These are phyloP conservation scores for Stegana nigrithorax DNA, from an alignment of 2,888 invertebrate species.

Conservation along the genomic window DNA sequence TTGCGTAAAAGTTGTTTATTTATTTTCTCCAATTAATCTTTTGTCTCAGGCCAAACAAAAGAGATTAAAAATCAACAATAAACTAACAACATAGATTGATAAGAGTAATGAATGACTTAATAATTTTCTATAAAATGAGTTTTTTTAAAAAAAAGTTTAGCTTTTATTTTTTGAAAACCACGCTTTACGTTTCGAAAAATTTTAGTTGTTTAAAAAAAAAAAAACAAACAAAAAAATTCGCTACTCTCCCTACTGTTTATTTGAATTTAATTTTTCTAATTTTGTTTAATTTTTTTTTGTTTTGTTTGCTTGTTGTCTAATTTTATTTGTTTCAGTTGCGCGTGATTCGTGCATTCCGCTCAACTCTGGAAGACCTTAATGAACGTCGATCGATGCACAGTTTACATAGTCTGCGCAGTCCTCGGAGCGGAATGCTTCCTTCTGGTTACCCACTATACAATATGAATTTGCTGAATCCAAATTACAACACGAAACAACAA, in stretches of 20 bases:
- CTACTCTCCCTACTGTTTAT: conserved; percentile 29
- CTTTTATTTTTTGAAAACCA: no score
- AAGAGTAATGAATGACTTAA: no score
- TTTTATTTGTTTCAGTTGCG: conserved; percentile 89
- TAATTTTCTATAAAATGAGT: no score
- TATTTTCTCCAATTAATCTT: no score
- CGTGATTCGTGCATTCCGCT: conserved; percentile 99
- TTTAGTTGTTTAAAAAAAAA: no score
- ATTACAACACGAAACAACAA: conserved; percentile 45
- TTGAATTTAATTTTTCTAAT: conserved; percentile 35
- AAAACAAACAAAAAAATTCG: no score
- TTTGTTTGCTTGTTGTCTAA: conserved; percentile 66
- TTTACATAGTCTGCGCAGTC: conserved; percentile 92
- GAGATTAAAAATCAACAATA: background rate
- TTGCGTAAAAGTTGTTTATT: no score
- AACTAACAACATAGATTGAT: no score
- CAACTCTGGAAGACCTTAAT: conserved; percentile 98
- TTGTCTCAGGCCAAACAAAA: no score
- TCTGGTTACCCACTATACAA: conserved; percentile 58
- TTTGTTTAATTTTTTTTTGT: conserved; percentile 45
- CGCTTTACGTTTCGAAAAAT: no score
- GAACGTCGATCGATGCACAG: conserved; percentile 99
- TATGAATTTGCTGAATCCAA: conserved; percentile 59
- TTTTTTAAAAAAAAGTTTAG: no score
- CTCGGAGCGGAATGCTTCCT: conserved; percentile 74